Conservation (phyloP, 1,140 invertebrate genomes). For the Caenorhabditis tropicalis region DNA sequence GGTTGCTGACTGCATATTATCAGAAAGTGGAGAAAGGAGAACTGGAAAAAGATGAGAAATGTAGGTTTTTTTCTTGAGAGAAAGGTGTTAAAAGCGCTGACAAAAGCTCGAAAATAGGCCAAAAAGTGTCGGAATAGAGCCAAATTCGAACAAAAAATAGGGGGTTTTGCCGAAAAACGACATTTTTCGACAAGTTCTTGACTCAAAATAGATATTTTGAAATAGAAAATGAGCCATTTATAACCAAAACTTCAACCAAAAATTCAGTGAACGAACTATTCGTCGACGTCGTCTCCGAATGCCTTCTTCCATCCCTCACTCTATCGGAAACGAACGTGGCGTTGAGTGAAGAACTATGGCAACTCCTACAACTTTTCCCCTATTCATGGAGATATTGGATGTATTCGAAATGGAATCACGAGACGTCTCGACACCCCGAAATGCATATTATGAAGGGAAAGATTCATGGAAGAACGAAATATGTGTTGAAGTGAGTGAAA, state of each 20-base stretch:
- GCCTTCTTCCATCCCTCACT: slow-evolving; percentile 86
- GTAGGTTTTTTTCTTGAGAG: not conserved
- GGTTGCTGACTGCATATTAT: slow-evolving; percentile 83
- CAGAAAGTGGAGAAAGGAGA: slow-evolving; percentile 71
- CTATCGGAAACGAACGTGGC: slow-evolving; percentile 91
- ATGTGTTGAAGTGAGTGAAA: slow-evolving; percentile 86
- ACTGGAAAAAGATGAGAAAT: slow-evolving; percentile 3
- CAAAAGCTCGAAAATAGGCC: no score
- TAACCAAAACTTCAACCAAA: not conserved
- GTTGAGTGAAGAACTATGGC: slow-evolving; percentile 93
- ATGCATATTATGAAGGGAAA: slow-evolving; percentile 84
- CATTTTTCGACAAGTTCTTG: no score
- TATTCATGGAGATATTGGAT: slow-evolving; percentile 87
- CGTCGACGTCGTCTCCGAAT: slow-evolving; percentile 84
- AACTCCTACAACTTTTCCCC: slow-evolving; percentile 86
- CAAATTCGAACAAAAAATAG: no score
- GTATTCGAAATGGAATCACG: slow-evolving; percentile 14
- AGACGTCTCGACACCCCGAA: slow-evolving; percentile 81
- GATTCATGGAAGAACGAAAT: slow-evolving; percentile 88
- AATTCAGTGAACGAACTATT: slow-evolving; percentile 74
- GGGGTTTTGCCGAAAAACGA: no score
- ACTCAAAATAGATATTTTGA: no score
- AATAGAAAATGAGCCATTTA: no score
- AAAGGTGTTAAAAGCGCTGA: no score
- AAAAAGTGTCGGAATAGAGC: no score